Base-by-base conservation (phyloP, 2,888 invertebrate species). In the Drosophila longiperda region DNA sequence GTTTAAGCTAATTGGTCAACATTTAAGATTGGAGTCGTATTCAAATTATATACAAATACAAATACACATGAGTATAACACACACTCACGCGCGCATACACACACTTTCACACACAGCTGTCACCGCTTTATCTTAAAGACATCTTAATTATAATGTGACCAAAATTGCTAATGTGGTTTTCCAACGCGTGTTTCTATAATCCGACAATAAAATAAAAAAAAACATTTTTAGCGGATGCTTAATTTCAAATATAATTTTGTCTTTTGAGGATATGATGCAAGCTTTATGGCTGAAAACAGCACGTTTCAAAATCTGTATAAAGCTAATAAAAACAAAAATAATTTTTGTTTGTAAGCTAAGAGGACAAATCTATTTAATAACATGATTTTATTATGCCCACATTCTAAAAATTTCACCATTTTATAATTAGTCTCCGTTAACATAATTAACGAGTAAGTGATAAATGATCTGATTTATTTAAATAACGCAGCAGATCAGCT, bases 81-180 rank as follows among this genome's bases (percentile, higher is more conserved):
- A 20, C 7, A 20, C 20, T 20, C 20, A 29, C 26, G 17, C 34
- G 36, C 17, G 20, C 29, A 49, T 33, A 66, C 9, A n/a, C 38
- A 4, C 9, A 0, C 17, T 49, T 49, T 6, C 15, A 53, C 5
- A 9, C 3, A 50, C 42, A 45, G 23, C 23, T 62, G 70, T 53
- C 42, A 78, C 42, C 33, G 60, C 58, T 63, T 48, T 62, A 65
- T 65, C 62, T 66, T 38, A 33, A 36, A 66, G 58, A 77, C 72
- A 77, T 78, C 78, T 78, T 76, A 80, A 78, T 80, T 80, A 78
- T 55, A 78, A 70, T 76, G 58, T 63, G 64, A 58, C 80, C 77
- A 75, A 80, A 78, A 75, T 57, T 48, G 71, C 62, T 66, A 64
- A 76, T 80, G 71, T 67, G 63, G 34, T 42, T 70, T 70, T 36